phyloP scores from a whole-genome alignment of 2,113 vertebrate genomes.

The Chionis minor region DNA sequence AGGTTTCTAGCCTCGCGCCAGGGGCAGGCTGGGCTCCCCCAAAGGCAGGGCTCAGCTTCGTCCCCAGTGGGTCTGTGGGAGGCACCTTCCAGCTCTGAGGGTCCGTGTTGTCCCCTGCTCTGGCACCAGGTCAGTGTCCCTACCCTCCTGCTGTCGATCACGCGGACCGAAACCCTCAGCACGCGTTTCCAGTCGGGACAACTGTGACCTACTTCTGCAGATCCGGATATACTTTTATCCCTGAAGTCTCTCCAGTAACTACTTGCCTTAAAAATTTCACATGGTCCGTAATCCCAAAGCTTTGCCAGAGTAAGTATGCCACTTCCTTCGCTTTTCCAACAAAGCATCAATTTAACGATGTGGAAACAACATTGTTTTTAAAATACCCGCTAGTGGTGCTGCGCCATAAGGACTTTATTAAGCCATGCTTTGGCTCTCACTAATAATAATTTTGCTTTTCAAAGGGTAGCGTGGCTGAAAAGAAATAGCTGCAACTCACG shows the following conservation, averaged over 20 bases:
- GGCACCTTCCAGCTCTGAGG: not conserved
- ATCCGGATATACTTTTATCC: not conserved
- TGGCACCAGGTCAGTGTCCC: constrained; percentile 1
- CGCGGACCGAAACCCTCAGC: accelerated
- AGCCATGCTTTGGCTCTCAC: not conserved
- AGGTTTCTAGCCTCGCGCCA: not conserved
- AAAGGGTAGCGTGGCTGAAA: not conserved
- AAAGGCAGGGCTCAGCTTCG: not conserved
- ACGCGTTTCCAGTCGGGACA: not conserved
- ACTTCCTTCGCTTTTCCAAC: accelerated
- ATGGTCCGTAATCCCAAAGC: not conserved
- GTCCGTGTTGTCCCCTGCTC: not conserved
- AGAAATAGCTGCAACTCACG: not conserved
- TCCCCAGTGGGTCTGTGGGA: not conserved
- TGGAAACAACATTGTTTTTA: accelerated
- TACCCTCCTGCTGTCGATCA: not conserved
- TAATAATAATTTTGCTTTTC: not conserved
- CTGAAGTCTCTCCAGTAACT: not conserved
- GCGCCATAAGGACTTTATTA: not conserved
- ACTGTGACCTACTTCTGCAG: not conserved
- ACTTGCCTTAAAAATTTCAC: constrained; percentile 33
- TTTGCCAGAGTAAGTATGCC: constrained; percentile 6
- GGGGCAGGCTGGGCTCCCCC: not conserved
- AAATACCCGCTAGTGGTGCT: not conserved
- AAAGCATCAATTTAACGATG: accelerated